Base-by-base conservation (phyloP, 2,113 vertebrate genomes). In the Brachypodius melanocephalos region DNA sequence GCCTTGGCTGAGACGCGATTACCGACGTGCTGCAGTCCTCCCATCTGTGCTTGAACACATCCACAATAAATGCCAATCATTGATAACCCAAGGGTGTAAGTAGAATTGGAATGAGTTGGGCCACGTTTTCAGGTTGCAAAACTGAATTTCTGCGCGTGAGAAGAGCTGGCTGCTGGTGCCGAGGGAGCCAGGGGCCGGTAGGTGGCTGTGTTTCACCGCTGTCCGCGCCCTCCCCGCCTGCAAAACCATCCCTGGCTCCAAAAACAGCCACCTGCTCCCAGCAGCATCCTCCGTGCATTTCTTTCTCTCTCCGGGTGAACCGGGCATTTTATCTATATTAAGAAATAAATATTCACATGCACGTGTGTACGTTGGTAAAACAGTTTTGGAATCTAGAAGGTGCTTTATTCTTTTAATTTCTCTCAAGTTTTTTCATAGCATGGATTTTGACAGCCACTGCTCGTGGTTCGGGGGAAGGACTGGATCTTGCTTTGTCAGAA, bases 121-220 rank as follows among this genome's bases (percentile, higher is more conserved):
- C 17, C 21, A 24, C 26, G 19, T 36, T 68, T 63, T 32, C 31
- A 0, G 6, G 42, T 22, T 9, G 17, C 32, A 19, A 10, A 57
- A 3, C 24, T 8, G 48, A 7, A 2, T 32, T 51, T 49, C 6
- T 43, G 65, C 34, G 5, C 0, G 0, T 31, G 43, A 18, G 34
- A 21, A 40, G 42, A 5, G 29, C 20, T 5, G 20, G 29, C 48
- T 58, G 24, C 51, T 8, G 34, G 4, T 20, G 4, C 29, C 31
- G 2, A 7, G 34, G 0, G 1, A 21, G 2, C 8, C 21, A 32
- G 63, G 63, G 57, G 90, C 97, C 97, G 2, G 96, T 32, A 98
- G 97, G 29, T 48, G 98, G 92, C 96, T 40, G 83, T 94, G 14
- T 96, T 68, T 82, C 72, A 89, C 90, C 61, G 9, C 62, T 0